phyloP scores from a whole-genome alignment of 2,797 vertebrate species.

The Myotis planiceps region DNA sequence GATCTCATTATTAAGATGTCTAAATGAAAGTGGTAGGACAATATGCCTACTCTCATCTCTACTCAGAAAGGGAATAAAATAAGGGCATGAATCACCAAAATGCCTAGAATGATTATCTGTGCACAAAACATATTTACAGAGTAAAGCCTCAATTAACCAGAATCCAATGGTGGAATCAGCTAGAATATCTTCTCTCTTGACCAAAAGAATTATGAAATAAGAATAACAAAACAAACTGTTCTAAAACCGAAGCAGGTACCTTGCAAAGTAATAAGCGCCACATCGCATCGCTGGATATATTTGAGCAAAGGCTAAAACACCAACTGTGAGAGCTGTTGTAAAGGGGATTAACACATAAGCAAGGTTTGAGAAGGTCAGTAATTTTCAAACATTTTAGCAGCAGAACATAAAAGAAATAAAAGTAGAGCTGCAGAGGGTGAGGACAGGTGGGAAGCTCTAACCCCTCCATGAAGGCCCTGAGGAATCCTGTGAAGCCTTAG shows the following conservation, averaged over 20 bases:
- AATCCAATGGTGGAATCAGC: neutral
- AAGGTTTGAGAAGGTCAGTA: neutral
- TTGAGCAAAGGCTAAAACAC: neutral
- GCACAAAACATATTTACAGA: neutral
- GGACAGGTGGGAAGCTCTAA: neutral
- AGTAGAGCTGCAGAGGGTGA: neutral
- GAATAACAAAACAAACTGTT: neutral
- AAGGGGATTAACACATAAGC: neutral
- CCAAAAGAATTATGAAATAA: constrained; percentile 17
- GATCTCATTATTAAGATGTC: neutral
- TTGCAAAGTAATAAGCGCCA: neutral
- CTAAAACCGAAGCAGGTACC: neutral
- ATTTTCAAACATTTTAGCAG: constrained; percentile 19
- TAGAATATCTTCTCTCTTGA: constrained; percentile 39
- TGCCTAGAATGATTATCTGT: neutral
- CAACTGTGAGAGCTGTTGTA: neutral
- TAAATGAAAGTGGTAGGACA: neutral
- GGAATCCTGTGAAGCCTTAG: neutral
- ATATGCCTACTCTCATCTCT: neutral
- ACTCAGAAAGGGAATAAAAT: neutral
- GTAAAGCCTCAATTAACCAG: neutral
- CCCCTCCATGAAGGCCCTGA: neutral
- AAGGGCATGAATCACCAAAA: neutral
- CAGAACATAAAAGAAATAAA: neutral
- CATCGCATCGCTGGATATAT: neutral